These are phyloP conservation scores for Phylloscopus trochiloides DNA, from an alignment of 2,113 vertebrate species.

Conservation along the genomic window DNA sequence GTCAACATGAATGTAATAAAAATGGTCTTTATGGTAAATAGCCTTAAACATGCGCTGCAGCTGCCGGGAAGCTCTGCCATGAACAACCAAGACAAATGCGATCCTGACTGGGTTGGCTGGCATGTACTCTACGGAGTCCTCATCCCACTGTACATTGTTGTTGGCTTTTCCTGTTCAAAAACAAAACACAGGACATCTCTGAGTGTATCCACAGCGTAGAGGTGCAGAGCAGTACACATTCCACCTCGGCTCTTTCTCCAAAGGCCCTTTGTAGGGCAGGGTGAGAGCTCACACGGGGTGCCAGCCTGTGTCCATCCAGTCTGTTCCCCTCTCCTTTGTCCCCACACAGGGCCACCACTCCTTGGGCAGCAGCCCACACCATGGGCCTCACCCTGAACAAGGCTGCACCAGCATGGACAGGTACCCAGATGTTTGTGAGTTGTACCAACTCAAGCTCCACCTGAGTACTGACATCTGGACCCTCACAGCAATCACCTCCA, in stretches of 20 bases:
- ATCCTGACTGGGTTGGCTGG: slow-evolving; percentile 88
- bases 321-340: not conserved
- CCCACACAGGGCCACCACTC: not conserved
- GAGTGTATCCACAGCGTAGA: not conserved
- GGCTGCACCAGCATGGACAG: fast-evolving
- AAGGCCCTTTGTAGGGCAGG: not conserved
- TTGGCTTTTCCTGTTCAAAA: slow-evolving; percentile 88
- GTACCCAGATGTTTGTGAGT: not conserved
- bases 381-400: fast-evolving
- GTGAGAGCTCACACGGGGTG: fast-evolving
- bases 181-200: slow-evolving; percentile 59
- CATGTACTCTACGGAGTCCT: slow-evolving; percentile 88
- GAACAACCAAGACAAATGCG: slow-evolving; percentile 94
- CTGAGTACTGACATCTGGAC: fast-evolving
- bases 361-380: not conserved
- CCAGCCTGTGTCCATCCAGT: not conserved
- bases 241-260: not conserved
- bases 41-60: slow-evolving; percentile 97
- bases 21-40: slow-evolving; percentile 96
- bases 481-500: not conserved
- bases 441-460: not conserved
- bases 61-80: slow-evolving; percentile 93
- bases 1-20: slow-evolving; percentile 98
- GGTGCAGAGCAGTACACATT: not conserved
- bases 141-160: slow-evolving; percentile 93